Evolutionary conservation across 2,113 vertebrate species (phyloP).

Genomic region (Scytalopus superciliaris): DNA sequence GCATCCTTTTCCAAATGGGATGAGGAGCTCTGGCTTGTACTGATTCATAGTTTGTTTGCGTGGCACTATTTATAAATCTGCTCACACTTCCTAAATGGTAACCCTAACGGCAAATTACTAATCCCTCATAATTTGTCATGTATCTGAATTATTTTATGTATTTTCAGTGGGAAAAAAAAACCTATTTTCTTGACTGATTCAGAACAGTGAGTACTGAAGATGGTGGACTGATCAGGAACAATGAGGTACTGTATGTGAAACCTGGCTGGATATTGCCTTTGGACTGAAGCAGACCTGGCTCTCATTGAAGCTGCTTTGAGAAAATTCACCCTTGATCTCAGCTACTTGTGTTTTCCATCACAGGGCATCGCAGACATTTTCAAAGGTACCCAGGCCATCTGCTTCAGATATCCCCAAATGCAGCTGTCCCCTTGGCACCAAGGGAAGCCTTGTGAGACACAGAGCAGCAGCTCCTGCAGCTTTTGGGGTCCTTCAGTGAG

Average conservation of each 20-base stretch:
- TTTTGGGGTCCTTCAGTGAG: background rate
- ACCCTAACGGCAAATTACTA: background rate
- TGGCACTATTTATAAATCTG: background rate
- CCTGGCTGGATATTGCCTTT: background rate
- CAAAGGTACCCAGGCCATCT: background rate
- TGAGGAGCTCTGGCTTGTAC: background rate
- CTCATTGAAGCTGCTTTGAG: background rate
- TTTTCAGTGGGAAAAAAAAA: background rate
- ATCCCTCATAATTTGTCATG: background rate
- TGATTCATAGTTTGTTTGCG: background rate
- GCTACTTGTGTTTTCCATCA: background rate
- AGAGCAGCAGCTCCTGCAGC: background rate
- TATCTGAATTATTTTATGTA: background rate
- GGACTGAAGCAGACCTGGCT: background rate
- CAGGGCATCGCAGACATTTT: rapidly evolving
- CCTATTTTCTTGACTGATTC: background rate
- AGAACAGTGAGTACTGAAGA: background rate
- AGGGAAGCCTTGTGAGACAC: background rate
- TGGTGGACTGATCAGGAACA: background rate
- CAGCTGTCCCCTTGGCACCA: rapidly evolving
- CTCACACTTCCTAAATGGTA: background rate
- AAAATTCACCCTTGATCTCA: background rate
- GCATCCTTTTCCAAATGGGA: background rate
- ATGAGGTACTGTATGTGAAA: background rate
- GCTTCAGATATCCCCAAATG: background rate